phyloP scores from a whole-genome alignment of 2,888 invertebrate genomes.

The Halictus quadricinctus region DNA sequence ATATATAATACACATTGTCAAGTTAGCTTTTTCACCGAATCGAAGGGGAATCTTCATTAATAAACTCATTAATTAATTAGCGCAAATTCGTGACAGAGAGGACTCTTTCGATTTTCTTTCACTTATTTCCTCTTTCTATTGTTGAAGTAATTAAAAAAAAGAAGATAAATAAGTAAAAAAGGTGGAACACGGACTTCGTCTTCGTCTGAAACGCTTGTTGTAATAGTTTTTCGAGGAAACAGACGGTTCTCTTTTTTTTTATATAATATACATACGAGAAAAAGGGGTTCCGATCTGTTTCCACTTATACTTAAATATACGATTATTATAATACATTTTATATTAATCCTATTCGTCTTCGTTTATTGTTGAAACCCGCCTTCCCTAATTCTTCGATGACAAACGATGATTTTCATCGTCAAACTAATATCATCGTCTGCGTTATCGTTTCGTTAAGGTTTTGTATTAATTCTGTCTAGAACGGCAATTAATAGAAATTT shows the following conservation, averaged over 20 bases:
- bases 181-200: constrained; percentile 45
- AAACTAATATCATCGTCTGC: not conserved
- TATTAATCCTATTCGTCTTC: constrained; percentile 77
- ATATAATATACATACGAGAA: constrained; percentile 45
- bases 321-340: constrained; percentile 81
- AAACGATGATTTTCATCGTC: constrained; percentile 18
- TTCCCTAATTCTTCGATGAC: constrained; percentile 30
- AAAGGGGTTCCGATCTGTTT: constrained; percentile 70
- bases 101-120: constrained; percentile 31
- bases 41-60: constrained; percentile 60
- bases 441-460: constrained; percentile 32
- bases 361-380: constrained; percentile 54
- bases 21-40: constrained; percentile 80
- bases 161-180: constrained; percentile 9
- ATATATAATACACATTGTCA: constrained; percentile 68
- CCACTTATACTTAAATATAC: constrained; percentile 76
- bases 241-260: constrained; percentile 65
- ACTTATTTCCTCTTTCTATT: constrained; percentile 27
- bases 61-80: constrained; percentile 50
- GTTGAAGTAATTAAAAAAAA: constrained; percentile 38
- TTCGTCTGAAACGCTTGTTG: constrained; percentile 59
- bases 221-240: constrained; percentile 52
- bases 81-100: constrained; percentile 43
- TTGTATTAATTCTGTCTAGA: constrained; percentile 30
- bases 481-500: not conserved